Base-by-base conservation (phyloP, 2,888 invertebrate species). In the Mimumesa dahlbomi region DNA sequence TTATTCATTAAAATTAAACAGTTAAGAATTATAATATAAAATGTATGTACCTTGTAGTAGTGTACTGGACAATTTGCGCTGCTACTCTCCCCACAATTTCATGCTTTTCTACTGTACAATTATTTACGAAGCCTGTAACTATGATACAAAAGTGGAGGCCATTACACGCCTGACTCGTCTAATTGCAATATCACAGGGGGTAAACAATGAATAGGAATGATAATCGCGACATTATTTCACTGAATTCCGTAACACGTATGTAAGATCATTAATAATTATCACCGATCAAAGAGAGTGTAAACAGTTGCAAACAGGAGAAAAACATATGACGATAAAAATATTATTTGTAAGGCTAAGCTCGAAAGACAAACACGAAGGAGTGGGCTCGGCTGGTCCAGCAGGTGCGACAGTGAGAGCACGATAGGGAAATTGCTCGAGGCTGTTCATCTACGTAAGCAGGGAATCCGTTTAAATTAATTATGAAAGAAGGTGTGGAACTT, bases 401-500 rank as follows among this genome's bases (percentile, higher is more conserved):
- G 19, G 49, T 16, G 11, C 25, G 34, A 50, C 7, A 29, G 45
- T 7, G 45, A 61, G 45, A 43, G 61, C 34, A 29, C 46, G 45
- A 18, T 3, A 40, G 4, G 13, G 49, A 48, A 64, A 52, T 59
- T 46, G 65, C 38, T 65, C 50, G 31, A 31, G 14, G 59, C 36
- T 9, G 14, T 48, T 48, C 22, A 36, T 48, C 70, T 62, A 69
- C 64, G 73, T 58, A 73, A 78, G 49, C 57, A 67, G 22, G 42
- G 61, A 72, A 71, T 75, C 56, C 21, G 68, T 69, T 75, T 66
- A 66, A 74, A 71, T 84, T 82, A 84, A 88, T 88, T 86, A 86
- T 77, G 56, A 74, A 85, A 82, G 86, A 86, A 89, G 89, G 89
- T 86, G 88, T 88, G 88, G 88, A 85, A 80, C 79, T 78, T 72